These are phyloP conservation scores for Thaumetopoea pityocampa DNA, from an alignment of 1,140 invertebrate species.

Conservation along the genomic window DNA sequence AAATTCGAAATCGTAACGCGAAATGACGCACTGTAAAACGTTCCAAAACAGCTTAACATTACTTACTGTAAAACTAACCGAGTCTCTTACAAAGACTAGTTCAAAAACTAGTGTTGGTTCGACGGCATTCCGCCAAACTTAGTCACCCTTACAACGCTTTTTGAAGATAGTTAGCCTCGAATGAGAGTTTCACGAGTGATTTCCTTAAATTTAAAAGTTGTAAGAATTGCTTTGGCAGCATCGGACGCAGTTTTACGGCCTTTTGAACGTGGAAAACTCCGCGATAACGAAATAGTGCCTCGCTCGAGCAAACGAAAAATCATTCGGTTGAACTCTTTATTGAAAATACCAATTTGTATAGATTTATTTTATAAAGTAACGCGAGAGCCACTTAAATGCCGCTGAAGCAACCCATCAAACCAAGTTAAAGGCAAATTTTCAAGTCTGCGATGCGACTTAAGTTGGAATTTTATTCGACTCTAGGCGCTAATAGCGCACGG, in stretches of 20 bases:
- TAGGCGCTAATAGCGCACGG: constrained; percentile 58
- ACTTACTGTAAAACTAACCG: no score
- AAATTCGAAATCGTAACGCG: no score
- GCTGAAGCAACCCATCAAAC: constrained; percentile 49
- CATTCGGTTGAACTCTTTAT: constrained; percentile 18
- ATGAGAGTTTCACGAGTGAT: constrained; percentile 52
- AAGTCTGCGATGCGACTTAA: constrained; percentile 58
- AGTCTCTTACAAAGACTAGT: no score
- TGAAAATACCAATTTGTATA: constrained; percentile 35
- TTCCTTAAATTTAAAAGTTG: constrained; percentile 20
- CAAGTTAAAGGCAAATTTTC: constrained; percentile 63
- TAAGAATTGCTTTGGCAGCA: constrained; percentile 6
- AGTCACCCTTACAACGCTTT: constrained; percentile 47
- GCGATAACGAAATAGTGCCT: background rate
- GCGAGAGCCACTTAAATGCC: constrained; percentile 42
- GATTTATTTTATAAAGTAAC: constrained; percentile 40
- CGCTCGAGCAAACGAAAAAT: constrained; percentile 1
- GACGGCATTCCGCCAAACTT: constrained; percentile 46
- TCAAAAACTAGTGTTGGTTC: constrained; percentile 26
- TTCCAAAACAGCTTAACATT: no score
- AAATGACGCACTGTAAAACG: no score
- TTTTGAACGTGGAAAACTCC: constrained; percentile 1
- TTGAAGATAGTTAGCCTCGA: constrained; percentile 51
- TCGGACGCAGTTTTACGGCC: constrained; percentile 1
- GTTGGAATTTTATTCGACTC: constrained; percentile 60